Base-by-base conservation (phyloP, 1,140 invertebrate species). In the Nixonia krombeini region DNA sequence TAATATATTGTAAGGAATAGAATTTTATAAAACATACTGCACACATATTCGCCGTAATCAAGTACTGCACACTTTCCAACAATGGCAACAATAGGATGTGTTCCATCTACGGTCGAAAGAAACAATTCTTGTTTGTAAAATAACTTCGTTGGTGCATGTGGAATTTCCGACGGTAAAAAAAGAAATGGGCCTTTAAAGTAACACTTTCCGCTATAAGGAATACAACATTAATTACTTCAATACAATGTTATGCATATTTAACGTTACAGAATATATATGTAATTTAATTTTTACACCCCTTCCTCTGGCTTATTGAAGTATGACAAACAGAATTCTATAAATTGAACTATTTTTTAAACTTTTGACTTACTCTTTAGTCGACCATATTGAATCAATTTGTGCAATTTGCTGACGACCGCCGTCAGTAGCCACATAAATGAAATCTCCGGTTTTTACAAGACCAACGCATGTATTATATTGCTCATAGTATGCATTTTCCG, bases 51-150 rank as follows among this genome's bases (percentile, higher is more conserved):
- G 63, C 93, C 91, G 71, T 93, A 92, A 78, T 97, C 94, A 1
- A 99, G 85, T 0, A 99, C 95, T 7, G 90, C 88, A 83, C 97
- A 99, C 67, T 93, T 94, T 9, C 94, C 95, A 58, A 96, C 91
- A 67, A 99, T 94, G 62, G 92, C 94, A 46, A 95, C 90, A 7
- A 98, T 88, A 0, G 95, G 93, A 85, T 96, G 95, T 0, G 94
- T 94, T 70, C 96, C 95, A 79, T 97, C 95, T 50, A 96, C 91
- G 1, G 93, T 94, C 38, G 94, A 96, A 9, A 97, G 85, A 67
- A 99, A 92, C 13, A 99, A 88, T 87, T 99, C 98, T 84, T 97
- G 94, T 65, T 95, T 93, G 85, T 96, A 99, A 84, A 97, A 99
- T n/a, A 93, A 87, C 78, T 88, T 89, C 72, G 86, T 88, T 67